These are phyloP conservation scores for Dolichomitus sp. DNA, from an alignment of 2,888 invertebrate genomes.

Conservation along the genomic window DNA sequence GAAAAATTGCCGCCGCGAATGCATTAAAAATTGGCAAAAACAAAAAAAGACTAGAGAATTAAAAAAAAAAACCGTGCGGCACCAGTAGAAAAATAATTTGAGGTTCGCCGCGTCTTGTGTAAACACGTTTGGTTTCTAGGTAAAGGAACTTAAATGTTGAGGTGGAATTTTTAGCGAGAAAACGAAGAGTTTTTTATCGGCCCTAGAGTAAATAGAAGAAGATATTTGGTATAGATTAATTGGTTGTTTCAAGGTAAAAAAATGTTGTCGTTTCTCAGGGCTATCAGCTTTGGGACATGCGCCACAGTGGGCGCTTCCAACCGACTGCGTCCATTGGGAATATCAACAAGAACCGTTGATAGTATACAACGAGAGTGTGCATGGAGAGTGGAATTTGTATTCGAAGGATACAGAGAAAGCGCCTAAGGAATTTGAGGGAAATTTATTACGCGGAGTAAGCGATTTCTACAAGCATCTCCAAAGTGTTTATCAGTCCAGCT, in stretches of 20 bases:
- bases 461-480: slow-evolving; percentile 63
- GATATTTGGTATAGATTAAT: background rate
- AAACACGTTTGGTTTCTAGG: too few relatives aligned
- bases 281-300: slow-evolving; percentile 78
- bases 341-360: slow-evolving; percentile 77
- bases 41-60: too few relatives aligned
- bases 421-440: slow-evolving; percentile 54
- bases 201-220: background rate
- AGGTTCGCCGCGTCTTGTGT: too few relatives aligned
- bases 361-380: slow-evolving; percentile 73
- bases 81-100: too few relatives aligned
- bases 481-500: slow-evolving; percentile 43
- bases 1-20: too few relatives aligned
- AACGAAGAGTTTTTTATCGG: too few relatives aligned
- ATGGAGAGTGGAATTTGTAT: slow-evolving; percentile 54
- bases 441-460: slow-evolving; percentile 50
- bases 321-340: slow-evolving; percentile 78
- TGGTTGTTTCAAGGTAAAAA: background rate
- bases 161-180: too few relatives aligned
- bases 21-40: too few relatives aligned
- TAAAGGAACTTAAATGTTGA: too few relatives aligned
- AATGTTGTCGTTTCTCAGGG: slow-evolving; percentile 71
- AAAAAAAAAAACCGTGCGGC: too few relatives aligned
- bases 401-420: slow-evolving; percentile 58
- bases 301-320: slow-evolving; percentile 82